These are phyloP conservation scores for Sphaerodactylus townsendi DNA, from an alignment of 2,113 vertebrate genomes.

Conservation along the genomic window DNA sequence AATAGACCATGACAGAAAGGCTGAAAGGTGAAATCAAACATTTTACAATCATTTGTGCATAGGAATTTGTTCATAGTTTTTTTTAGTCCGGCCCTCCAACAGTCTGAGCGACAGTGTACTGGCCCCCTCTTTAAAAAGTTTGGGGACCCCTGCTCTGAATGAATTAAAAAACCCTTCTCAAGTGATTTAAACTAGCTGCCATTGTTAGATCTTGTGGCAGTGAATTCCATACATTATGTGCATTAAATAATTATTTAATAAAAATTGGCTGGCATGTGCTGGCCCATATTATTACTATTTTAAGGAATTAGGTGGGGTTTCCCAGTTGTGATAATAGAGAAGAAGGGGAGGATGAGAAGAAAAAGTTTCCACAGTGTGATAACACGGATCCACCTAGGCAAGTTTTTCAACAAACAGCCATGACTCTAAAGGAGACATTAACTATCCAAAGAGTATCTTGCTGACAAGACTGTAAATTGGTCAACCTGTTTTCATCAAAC, in stretches of 20 bases:
- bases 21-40: no score
- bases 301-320: not conserved
- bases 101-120: no score
- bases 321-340: not conserved
- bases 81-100: no score
- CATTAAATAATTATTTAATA: not conserved
- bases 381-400: not conserved
- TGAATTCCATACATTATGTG: no score
- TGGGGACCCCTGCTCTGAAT: no score
- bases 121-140: no score
- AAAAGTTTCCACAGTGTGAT: not conserved
- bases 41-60: no score
- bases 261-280: not conserved
- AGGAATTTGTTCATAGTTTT: no score
- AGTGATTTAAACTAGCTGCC: no score
- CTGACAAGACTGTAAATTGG: not conserved
- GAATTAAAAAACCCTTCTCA: no score
- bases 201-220: no score
- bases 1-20: no score
- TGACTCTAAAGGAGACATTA: constrained; percentile 26
- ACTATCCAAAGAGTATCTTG: rapidly evolving
- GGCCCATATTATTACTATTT: not conserved
- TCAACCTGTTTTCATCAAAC: constrained; percentile 32
- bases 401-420: not conserved
- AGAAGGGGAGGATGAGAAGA: not conserved